Base-by-base conservation (phyloP, 1,140 invertebrate species). In the Brachionus koreanus region DNA sequence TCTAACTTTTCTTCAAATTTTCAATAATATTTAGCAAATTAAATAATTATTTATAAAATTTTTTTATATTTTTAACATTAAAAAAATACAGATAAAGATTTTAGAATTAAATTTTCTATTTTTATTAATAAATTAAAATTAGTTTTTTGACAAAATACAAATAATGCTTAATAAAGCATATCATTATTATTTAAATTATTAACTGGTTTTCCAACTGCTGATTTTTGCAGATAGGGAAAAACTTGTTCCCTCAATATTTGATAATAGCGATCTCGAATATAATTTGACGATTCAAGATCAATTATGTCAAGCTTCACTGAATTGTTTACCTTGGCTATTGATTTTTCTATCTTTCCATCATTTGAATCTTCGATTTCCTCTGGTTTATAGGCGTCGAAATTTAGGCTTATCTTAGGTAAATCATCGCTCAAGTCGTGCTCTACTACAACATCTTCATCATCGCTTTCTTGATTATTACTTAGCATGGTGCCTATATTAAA, bases 201-300 rank as follows among this genome's bases (percentile, higher is more conserved):
- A 39, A 61, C 39, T 13, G 49, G 57, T 12, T 43, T 43, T 12
- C 42, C 69, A 12, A 37, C n/a, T 9, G 2, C 25, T 33, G 76
- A 43, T 35, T 79, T 79, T 79, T 79, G 76, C 33, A 79, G 33
- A 65, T 42, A 79, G 0, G 76, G 76, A 79, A 79, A 79, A 3
- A 79, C 76, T 29, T 79, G 76, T 12, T 79, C 76, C 37, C 76
- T 61, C 12, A 79, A 65, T 9, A 79, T 79, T 43, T 79, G 76
- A 61, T 79, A 79, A 79, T 79, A 79, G 29, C 76, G 76, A 79
- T 79, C 76, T 35, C 76, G 19, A 2, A 65, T 37, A 29, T 79
- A 79, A 61, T 19, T 79, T 23, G 49, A 39, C 12, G 76, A 79
- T 69, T 69, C 65, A 16, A 69, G 35, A 39, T 69, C 65, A 39